Conservation (phyloP, 2,888 invertebrate species). For the Epinotia demarniana region DNA sequence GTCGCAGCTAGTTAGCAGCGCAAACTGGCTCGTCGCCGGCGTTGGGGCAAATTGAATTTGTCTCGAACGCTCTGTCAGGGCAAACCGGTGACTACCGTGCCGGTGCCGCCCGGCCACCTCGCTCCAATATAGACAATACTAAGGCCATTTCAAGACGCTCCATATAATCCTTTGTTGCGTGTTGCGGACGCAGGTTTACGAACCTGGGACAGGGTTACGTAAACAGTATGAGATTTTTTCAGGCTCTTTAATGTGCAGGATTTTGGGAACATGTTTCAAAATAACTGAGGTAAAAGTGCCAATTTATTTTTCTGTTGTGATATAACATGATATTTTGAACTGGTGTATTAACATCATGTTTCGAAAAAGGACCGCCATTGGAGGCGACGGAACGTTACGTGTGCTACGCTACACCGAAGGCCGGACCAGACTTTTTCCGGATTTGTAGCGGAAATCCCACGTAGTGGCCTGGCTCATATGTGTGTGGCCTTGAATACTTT, state of each 20-base stretch:
- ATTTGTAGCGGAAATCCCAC: too few species aligned
- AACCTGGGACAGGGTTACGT: not conserved
- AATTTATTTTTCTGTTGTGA: too few species aligned
- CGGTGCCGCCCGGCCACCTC: constrained; percentile 19
- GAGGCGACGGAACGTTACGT: too few species aligned
- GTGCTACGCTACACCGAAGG: too few species aligned
- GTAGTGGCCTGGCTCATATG: too few species aligned
- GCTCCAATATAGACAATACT: constrained; percentile 31
- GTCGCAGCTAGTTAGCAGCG: constrained; percentile 81
- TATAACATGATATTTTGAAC: too few species aligned
- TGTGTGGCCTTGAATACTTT: too few species aligned
- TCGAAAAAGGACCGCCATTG: too few species aligned
- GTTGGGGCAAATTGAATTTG: constrained; percentile 82
- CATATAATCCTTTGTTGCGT: not conserved
- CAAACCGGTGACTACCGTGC: constrained; percentile 49
- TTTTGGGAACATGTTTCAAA: too few species aligned
- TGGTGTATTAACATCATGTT: too few species aligned
- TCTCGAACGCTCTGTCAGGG: constrained; percentile 68
- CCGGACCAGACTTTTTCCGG: too few species aligned
- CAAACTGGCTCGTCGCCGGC: constrained; percentile 79
- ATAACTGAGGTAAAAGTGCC: not conserved
- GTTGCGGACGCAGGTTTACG: not conserved
- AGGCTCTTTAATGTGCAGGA: not conserved
- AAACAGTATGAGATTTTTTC: not conserved
- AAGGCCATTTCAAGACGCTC: constrained; percentile 12